phyloP scores from a whole-genome alignment of 2,888 invertebrate genomes.

The Dioctria rufipes region DNA sequence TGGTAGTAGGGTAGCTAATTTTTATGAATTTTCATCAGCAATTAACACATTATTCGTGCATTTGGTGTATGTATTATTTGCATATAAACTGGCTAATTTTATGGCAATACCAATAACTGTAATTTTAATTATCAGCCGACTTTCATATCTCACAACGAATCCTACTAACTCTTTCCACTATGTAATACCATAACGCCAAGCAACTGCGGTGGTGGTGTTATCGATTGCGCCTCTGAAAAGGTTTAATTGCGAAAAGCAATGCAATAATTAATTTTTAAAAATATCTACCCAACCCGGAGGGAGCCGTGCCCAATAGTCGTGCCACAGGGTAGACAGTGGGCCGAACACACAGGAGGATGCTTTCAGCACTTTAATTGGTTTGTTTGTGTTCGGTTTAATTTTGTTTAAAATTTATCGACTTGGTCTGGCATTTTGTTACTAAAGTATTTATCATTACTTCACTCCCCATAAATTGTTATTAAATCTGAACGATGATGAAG shows the following conservation, averaged over 20 bases:
- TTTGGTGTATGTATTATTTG: neutral
- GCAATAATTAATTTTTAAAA: constrained; percentile 27
- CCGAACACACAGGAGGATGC: neutral
- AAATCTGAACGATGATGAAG: constrained; percentile 6
- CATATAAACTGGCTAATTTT: constrained; percentile 12
- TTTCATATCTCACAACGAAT: neutral
- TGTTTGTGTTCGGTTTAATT: constrained; percentile 15
- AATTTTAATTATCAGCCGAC: neutral
- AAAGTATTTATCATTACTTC: neutral
- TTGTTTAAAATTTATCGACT: constrained; percentile 22
- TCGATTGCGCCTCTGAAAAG: neutral
- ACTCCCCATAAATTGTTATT: constrained; percentile 10
- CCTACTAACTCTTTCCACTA: neutral
- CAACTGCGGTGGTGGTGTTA: neutral
- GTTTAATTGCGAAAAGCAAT: constrained; percentile 22
- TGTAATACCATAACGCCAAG: neutral
- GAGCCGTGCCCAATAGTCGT: neutral
- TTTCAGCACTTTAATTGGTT: constrained; percentile 21
- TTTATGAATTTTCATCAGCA: neutral
- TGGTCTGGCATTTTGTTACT: constrained; percentile 1
- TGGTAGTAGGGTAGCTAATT: neutral
- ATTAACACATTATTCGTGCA: constrained; percentile 16
- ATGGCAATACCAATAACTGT: neutral
- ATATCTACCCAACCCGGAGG: neutral
- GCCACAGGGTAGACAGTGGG: neutral